Conservation (phyloP, 2,113 vertebrate genomes). For the Ptilorrhoa leucosticta region DNA sequence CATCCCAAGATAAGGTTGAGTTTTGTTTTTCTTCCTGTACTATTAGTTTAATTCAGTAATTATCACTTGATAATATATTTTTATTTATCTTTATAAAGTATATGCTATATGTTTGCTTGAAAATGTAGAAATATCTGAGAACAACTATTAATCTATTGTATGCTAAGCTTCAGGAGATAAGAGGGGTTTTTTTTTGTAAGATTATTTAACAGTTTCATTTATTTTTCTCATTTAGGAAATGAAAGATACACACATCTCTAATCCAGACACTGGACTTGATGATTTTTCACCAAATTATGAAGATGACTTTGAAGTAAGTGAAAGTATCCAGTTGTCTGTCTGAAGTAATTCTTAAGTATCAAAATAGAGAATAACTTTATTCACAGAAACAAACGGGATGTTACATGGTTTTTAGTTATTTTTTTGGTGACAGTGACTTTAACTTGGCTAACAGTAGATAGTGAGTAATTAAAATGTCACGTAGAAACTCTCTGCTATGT, state of each 20-base stretch:
- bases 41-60: not conserved
- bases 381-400: not conserved
- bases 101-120: not conserved
- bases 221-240: constrained; percentile 60
- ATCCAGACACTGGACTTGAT: constrained; percentile 41
- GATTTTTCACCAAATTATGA: constrained; percentile 73
- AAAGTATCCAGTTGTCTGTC: not conserved
- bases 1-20: not conserved
- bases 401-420: not conserved
- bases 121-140: not conserved
- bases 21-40: not conserved
- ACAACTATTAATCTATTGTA: not conserved
- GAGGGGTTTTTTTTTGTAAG: not conserved
- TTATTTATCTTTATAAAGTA: not conserved
- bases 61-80: not conserved
- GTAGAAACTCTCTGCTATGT: not conserved
- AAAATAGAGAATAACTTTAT: not conserved
- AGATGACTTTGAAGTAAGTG: constrained; percentile 92
- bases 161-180: not conserved
- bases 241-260: constrained; percentile 4
- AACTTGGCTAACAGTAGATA: not conserved
- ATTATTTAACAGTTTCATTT: not conserved
- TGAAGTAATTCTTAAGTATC: not conserved
- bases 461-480: not conserved
- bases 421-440: not conserved